Evolutionary conservation across 2,797 vertebrate species (phyloP).

Genomic region (Propithecus perrieri): DNA sequence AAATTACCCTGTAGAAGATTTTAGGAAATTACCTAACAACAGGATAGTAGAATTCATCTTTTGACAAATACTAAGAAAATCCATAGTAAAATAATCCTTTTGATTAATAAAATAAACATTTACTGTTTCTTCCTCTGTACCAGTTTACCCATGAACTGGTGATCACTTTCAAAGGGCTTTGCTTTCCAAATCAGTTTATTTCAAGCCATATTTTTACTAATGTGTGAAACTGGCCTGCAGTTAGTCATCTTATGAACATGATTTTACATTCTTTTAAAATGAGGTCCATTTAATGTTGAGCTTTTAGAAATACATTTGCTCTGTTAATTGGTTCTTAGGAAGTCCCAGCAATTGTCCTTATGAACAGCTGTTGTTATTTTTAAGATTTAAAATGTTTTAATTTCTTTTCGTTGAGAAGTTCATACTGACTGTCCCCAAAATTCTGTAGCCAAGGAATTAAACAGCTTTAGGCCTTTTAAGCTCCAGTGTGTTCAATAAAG

Average conservation of each 20-base stretch:
- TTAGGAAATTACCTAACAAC: not conserved
- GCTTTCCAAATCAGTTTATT: constrained; percentile 23
- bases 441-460: constrained; percentile 7
- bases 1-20: not conserved
- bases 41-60: not conserved
- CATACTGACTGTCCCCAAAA: not conserved
- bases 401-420: not conserved
- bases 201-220: not conserved
- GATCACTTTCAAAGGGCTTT: constrained; percentile 16
- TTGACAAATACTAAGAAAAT: not conserved
- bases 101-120: not conserved
- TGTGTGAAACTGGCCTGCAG: not conserved
- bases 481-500: constrained; percentile 35
- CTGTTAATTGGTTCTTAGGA: not conserved
- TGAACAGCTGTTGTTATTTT: not conserved
- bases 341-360: not conserved
- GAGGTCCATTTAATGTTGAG: not conserved
- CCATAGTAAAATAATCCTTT: not conserved
- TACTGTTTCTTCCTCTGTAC: not conserved
- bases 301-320: constrained; percentile 26
- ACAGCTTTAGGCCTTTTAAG: not conserved
- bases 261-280: constrained; percentile 22
- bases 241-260: not conserved
- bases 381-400: not conserved
- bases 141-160: not conserved